Conservation (phyloP, 1,140 invertebrate species). For the Battus philenor region DNA sequence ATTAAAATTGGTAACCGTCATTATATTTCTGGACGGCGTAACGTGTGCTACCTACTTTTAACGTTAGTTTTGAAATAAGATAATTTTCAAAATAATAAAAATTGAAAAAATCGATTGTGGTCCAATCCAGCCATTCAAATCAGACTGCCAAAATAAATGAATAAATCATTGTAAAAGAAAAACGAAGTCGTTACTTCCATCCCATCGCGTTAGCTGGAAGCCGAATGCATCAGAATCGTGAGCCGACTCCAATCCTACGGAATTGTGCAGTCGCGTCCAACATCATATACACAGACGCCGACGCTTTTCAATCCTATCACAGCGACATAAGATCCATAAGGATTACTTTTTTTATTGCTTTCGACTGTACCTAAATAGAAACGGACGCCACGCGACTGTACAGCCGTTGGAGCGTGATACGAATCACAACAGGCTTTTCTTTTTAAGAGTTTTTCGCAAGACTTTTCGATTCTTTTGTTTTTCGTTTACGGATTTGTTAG, state of each 20-base stretch:
- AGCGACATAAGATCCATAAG: not conserved
- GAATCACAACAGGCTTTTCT: slow-evolving; percentile 1
- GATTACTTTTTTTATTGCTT: not conserved
- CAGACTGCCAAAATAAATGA: not conserved
- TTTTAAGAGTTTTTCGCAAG: not conserved
- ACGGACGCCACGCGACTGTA: not conserved
- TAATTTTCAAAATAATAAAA: too few relatives aligned
- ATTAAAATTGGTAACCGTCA: too few relatives aligned
- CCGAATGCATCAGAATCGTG: slow-evolving; percentile 8
- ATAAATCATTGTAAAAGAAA: slow-evolving; percentile 4
- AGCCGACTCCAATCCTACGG: not conserved
- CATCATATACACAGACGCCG: not conserved
- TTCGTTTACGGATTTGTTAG: not conserved
- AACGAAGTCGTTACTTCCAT: slow-evolving; percentile 6
- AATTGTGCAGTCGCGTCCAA: not conserved
- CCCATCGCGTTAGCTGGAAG: not conserved
- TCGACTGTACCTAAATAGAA: slow-evolving; percentile 2
- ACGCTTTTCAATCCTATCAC: slow-evolving; percentile 2
- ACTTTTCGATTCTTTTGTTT: too few relatives aligned
- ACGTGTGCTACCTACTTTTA: too few relatives aligned
- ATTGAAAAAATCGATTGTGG: too few relatives aligned
- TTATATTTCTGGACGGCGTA: too few relatives aligned
- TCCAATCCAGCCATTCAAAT: too few relatives aligned
- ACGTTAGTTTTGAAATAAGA: too few relatives aligned
- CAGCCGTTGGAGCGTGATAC: not conserved